phyloP scores from a whole-genome alignment of 1,140 invertebrate species.

The Megalonaias nervosa region DNA sequence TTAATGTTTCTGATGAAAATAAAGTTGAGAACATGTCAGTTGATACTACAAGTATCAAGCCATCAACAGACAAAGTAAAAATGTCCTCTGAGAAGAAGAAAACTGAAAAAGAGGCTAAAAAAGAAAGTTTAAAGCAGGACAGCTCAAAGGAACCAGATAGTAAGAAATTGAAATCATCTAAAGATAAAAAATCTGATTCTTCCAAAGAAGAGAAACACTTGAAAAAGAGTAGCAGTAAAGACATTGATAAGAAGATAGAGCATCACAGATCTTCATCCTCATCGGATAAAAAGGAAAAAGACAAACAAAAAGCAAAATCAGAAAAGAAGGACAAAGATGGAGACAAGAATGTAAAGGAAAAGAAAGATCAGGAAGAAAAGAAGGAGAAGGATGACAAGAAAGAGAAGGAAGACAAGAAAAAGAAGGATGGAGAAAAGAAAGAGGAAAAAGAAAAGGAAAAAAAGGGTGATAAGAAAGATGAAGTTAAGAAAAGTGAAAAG shows the following conservation, averaged over 20 bases:
- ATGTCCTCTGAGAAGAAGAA: slow-evolving; percentile 29
- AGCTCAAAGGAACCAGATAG: slow-evolving; percentile 27
- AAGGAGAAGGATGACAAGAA: slow-evolving; percentile 23
- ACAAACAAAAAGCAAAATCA: slow-evolving; percentile 32
- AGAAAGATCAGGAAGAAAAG: slow-evolving; percentile 26
- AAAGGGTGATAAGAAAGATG: slow-evolving; percentile 27
- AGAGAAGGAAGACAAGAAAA: slow-evolving; percentile 29
- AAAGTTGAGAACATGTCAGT: slow-evolving; percentile 10
- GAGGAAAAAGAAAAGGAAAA: slow-evolving; percentile 28
- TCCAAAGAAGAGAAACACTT: slow-evolving; percentile 30
- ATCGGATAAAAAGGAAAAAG: slow-evolving; percentile 33
- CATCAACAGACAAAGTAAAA: slow-evolving; percentile 34
- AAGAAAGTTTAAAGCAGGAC: slow-evolving; percentile 17
- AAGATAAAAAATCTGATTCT: slow-evolving; percentile 30
- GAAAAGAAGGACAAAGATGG: slow-evolving; percentile 36
- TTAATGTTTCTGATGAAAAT: slow-evolving; percentile 29
- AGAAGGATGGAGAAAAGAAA: slow-evolving; percentile 24
- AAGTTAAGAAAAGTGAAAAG: slow-evolving; percentile 24
- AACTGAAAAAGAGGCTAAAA: slow-evolving; percentile 11
- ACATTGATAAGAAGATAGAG: slow-evolving; percentile 14
- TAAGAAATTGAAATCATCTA: slow-evolving; percentile 29
- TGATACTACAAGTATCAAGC: too few relatives aligned
- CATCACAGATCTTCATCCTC: slow-evolving; percentile 24
- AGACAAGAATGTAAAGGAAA: slow-evolving; percentile 32
- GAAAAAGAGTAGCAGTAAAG: slow-evolving; percentile 21